These are phyloP conservation scores for Brachirus orientalis DNA, from an alignment of 2,113 vertebrate species.

Conservation along the genomic window DNA sequence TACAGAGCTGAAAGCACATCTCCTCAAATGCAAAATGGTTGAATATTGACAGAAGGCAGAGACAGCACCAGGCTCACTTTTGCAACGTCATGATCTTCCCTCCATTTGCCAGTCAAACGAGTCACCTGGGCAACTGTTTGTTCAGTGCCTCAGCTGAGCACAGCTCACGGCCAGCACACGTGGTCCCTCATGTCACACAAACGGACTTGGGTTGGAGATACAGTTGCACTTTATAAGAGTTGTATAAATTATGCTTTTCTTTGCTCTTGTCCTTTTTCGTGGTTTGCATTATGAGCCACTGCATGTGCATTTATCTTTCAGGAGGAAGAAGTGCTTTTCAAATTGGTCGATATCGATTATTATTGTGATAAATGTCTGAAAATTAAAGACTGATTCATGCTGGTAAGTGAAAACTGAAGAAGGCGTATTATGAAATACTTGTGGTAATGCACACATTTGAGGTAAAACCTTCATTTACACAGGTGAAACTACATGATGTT, in stretches of 20 bases:
- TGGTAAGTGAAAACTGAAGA: too few relatives aligned
- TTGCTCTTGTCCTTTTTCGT: too few relatives aligned
- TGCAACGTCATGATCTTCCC: constrained; percentile 31
- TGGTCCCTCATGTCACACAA: too few relatives aligned
- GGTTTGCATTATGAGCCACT: not conserved
- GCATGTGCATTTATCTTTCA: not conserved
- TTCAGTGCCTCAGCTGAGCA: not conserved
- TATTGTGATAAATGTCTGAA: too few relatives aligned
- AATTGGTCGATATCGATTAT: too few relatives aligned
- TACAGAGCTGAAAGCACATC: constrained; percentile 14
- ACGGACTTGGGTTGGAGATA: too few relatives aligned
- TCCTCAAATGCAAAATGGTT: constrained; percentile 38
- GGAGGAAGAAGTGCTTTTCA: not conserved
- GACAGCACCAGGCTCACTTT: constrained; percentile 29
- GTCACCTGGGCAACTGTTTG: not conserved
- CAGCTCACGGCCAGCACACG: not conserved
- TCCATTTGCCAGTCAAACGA: constrained; percentile 54
- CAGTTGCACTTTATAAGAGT: not conserved
- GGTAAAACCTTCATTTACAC: too few relatives aligned
- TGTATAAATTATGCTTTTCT: not conserved
- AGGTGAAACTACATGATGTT: too few relatives aligned
- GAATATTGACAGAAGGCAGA: constrained; percentile 31
- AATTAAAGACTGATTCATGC: too few relatives aligned
- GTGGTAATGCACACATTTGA: too few relatives aligned
- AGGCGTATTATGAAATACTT: too few relatives aligned